A percentile compares a stretch with the other conserved stretches of the same genome.
Evolutionary conservation across 1,140 invertebrate genomes (phyloP).

Genomic region (Drosophila sproati): DNA sequence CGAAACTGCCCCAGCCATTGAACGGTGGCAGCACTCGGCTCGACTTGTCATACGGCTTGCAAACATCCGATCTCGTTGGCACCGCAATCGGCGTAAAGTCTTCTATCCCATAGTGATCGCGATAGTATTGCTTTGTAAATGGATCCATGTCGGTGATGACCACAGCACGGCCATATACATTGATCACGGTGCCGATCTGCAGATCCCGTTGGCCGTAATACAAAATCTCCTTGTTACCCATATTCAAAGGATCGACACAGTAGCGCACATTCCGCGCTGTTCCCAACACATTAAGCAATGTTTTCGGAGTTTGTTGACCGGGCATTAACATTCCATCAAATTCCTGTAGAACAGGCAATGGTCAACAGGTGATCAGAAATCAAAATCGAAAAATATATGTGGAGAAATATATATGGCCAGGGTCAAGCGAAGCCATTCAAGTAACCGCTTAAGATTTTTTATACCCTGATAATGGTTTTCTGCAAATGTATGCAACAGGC

Average conservation of each 20-base stretch:
- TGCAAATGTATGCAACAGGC: too few species aligned
- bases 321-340: slow-evolving; percentile 85
- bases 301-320: slow-evolving; percentile 87
- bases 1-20: slow-evolving; percentile 94
- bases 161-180: slow-evolving; percentile 92
- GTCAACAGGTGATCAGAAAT: neutral
- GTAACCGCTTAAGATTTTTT: too few species aligned
- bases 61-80: slow-evolving; percentile 79
- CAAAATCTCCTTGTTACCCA: slow-evolving; percentile 85
- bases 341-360: slow-evolving; percentile 48
- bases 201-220: slow-evolving; percentile 89
- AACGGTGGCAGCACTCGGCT: slow-evolving; percentile 90
- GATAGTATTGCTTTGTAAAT: slow-evolving; percentile 95
- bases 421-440: too few species aligned
- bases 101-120: slow-evolving; percentile 86
- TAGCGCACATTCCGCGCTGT: slow-evolving; percentile 86
- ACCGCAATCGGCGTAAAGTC: slow-evolving; percentile 87
- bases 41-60: slow-evolving; percentile 56
- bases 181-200: slow-evolving; percentile 91
- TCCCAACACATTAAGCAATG: slow-evolving; percentile 90
- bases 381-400: too few species aligned
- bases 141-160: slow-evolving; percentile 90
- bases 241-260: slow-evolving; percentile 86
- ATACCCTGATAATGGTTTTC: too few species aligned
- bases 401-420: too few species aligned